Conservation (phyloP, 2,888 invertebrate species). For the Zhuqinia jingwanae region DNA sequence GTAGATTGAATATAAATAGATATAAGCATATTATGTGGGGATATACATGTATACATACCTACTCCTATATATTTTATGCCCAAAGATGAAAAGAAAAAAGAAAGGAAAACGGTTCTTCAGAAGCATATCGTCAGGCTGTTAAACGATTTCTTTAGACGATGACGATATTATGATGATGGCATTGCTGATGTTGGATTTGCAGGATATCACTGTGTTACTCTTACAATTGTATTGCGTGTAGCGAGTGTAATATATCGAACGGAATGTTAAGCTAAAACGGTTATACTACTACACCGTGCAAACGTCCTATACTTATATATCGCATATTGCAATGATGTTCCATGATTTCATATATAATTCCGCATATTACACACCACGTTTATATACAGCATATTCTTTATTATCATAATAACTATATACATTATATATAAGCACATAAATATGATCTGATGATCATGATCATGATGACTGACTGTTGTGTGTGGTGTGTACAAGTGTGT, state of each 20-base stretch:
- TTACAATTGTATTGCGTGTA: slow-evolving; percentile 16
- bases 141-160: slow-evolving; percentile 66
- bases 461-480: background rate
- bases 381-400: slow-evolving; percentile 39
- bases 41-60: too few relatives aligned
- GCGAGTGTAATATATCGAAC: slow-evolving; percentile 4
- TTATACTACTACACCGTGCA: too few relatives aligned
- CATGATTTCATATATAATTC: background rate
- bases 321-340: slow-evolving; percentile 59
- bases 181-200: slow-evolving; percentile 58
- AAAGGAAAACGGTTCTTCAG: slow-evolving; percentile 16
- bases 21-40: background rate
- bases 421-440: slow-evolving; percentile 6
- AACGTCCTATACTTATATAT: too few relatives aligned
- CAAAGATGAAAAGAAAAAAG: background rate
- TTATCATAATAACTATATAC: background rate
- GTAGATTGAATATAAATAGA: background rate
- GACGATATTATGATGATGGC: slow-evolving; percentile 62
- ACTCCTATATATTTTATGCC: too few relatives aligned
- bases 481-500: slow-evolving; percentile 1
- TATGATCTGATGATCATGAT: slow-evolving; percentile 33
- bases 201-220: slow-evolving; percentile 34
- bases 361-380: slow-evolving; percentile 11
- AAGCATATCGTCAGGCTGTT: slow-evolving; percentile 47
- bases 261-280: slow-evolving; percentile 64